Evolutionary conservation across 2,113 vertebrate species (phyloP).

Genomic region (Tretioscincus oriximinensis): DNA sequence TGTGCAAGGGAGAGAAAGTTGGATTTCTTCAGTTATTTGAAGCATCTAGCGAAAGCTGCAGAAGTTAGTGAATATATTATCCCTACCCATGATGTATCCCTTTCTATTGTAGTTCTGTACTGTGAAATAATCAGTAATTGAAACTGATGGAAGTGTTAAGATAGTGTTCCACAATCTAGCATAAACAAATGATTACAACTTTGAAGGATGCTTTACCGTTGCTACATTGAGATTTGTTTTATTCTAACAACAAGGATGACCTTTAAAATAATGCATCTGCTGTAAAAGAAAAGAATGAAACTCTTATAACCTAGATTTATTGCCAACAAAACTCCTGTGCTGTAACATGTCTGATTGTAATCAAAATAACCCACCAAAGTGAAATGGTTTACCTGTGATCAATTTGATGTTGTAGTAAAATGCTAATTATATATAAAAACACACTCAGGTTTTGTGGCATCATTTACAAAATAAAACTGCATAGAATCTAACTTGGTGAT

Average conservation of each 20-base stretch:
- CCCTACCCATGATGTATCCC: background rate
- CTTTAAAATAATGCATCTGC: constrained; percentile 70
- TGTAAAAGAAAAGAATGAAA: constrained; percentile 49
- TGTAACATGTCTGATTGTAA: constrained; percentile 63
- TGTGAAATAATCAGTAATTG: constrained; percentile 46
- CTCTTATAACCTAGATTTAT: constrained; percentile 64
- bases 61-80: constrained; percentile 8
- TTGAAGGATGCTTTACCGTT: constrained; percentile 52
- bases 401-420: constrained; percentile 70
- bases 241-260: constrained; percentile 61
- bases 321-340: constrained; percentile 63
- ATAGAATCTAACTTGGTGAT: constrained; percentile 61
- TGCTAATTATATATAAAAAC: constrained; percentile 63
- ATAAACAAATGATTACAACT: constrained; percentile 55
- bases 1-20: background rate
- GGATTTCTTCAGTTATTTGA: background rate
- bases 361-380: constrained; percentile 71
- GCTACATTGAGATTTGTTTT: constrained; percentile 55
- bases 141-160: constrained; percentile 52
- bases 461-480: constrained; percentile 67
- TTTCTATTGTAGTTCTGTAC: constrained; percentile 6
- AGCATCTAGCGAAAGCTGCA: background rate
- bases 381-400: constrained; percentile 70
- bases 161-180: constrained; percentile 43
- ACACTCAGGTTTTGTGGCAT: constrained; percentile 52